Conservation (phyloP, 53 echinoderm and acorn worm genomes). For the Luidia sarsii region DNA sequence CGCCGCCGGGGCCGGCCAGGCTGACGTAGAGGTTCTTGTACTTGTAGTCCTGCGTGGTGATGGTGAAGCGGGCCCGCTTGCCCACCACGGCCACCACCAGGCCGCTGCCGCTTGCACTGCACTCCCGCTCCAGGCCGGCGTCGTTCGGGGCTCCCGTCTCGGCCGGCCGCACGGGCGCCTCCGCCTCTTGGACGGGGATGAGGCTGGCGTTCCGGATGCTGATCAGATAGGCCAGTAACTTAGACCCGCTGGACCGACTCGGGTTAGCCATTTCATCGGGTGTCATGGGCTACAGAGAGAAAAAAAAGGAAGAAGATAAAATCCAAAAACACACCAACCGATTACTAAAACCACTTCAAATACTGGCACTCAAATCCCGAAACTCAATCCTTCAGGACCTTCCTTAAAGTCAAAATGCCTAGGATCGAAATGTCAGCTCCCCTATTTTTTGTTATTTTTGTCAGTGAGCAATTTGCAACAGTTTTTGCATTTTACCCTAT, state of each 20-base stretch:
- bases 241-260: slow-evolving; percentile 45
- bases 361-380: too few relatives aligned
- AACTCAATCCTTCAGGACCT: too few relatives aligned
- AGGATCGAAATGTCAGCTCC: too few relatives aligned
- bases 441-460: too few relatives aligned
- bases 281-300: slow-evolving; percentile 73
- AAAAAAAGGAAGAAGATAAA: background rate
- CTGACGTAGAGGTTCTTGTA: slow-evolving; percentile 80
- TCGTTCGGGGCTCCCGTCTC: slow-evolving; percentile 10
- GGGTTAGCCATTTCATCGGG: slow-evolving; percentile 82
- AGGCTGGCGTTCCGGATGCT: slow-evolving; percentile 76
- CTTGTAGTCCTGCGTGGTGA: slow-evolving; percentile 71
- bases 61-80: slow-evolving; percentile 81
- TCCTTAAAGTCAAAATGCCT: too few relatives aligned
- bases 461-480: too few relatives aligned
- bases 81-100: slow-evolving; percentile 87
- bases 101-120: slow-evolving; percentile 94
- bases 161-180: slow-evolving; percentile 1
- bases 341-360: too few relatives aligned
- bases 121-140: slow-evolving; percentile 58
- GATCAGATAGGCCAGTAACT: slow-evolving; percentile 65
- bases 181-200: slow-evolving; percentile 61
- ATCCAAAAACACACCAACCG: too few relatives aligned
- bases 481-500: too few relatives aligned
- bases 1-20: slow-evolving; percentile 76